phyloP scores from a whole-genome alignment of 53 echinoderm and acorn worm species.

The Temnopleurus reevesii region DNA sequence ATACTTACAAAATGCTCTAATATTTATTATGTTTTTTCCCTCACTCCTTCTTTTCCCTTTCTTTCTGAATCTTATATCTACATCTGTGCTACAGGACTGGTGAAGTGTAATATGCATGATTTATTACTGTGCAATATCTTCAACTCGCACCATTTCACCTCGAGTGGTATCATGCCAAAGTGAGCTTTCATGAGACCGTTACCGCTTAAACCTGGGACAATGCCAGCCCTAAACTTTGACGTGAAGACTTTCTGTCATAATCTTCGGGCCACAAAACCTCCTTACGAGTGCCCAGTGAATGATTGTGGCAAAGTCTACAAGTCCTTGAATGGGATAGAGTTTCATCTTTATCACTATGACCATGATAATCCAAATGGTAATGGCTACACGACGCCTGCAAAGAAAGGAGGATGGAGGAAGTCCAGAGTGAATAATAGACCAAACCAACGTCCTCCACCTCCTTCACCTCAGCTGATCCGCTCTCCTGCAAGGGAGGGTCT shows the following conservation, averaged over 20 bases:
- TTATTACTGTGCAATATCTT: conserved; percentile 15
- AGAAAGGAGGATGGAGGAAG: conserved; percentile 86
- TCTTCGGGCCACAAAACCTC: conserved; percentile 95
- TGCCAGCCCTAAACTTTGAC: conserved; percentile 90
- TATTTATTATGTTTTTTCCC: neutral
- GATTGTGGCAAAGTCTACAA: conserved; percentile 94
- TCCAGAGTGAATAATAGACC: conserved; percentile 70
- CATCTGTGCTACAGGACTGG: conserved; percentile 6
- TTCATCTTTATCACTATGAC: conserved; percentile 91
- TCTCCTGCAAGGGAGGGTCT: conserved; percentile 89
- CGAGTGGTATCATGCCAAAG: conserved; percentile 20
- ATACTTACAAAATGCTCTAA: too few relatives aligned
- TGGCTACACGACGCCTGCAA: conserved; percentile 75
- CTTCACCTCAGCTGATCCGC: conserved; percentile 76
- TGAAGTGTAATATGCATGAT: conserved; percentile 6
- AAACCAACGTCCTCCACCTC: conserved; percentile 69
- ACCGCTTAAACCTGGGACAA: conserved; percentile 57
- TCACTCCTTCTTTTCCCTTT: neutral
- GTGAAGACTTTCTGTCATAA: conserved; percentile 95
- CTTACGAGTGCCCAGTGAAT: conserved; percentile 94
- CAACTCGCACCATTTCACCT: neutral
- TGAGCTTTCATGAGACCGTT: conserved; percentile 36
- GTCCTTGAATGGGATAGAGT: conserved; percentile 87
- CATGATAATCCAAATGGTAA: conserved; percentile 87
- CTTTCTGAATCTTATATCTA: neutral